Conservation (phyloP, 1,140 invertebrate genomes). For the Drosophila prosaltans region DNA sequence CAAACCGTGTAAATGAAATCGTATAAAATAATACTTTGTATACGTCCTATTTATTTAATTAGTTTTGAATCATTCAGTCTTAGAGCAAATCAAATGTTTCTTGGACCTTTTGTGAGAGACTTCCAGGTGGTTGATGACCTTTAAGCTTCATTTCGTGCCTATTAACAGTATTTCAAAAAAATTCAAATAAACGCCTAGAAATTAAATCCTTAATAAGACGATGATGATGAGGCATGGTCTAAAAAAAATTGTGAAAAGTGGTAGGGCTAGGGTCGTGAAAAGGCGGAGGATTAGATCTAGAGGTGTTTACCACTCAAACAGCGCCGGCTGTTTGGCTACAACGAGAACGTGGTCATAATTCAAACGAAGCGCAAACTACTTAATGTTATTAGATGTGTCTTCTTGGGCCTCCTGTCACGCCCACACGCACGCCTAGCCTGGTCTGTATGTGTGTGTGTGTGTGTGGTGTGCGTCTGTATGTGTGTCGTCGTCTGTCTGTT, state of each 20-base stretch:
- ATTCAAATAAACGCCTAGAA: conserved; percentile 56
- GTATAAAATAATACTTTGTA: too few relatives aligned
- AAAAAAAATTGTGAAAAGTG: background rate
- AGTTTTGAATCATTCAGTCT: too few relatives aligned
- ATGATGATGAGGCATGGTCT: background rate
- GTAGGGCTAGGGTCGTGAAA: background rate
- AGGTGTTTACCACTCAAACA: conserved; percentile 31
- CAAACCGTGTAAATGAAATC: too few relatives aligned
- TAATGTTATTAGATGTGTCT: conserved; percentile 79
- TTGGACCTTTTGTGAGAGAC: background rate
- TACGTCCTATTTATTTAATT: too few relatives aligned
- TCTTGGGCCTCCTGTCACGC: conserved; percentile 48
- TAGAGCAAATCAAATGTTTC: too few relatives aligned
- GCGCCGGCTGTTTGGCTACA: conserved; percentile 54
- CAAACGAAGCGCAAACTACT: conserved; percentile 78
- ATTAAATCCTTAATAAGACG: conserved; percentile 33
- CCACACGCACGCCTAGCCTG: conserved; percentile 29
- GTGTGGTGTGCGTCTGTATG: background rate
- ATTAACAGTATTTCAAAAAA: conserved; percentile 66
- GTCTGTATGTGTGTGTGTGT: conserved; percentile 7
- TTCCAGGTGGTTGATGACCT: conserved; percentile 38
- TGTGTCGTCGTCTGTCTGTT: conserved; percentile 22
- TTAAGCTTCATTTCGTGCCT: conserved; percentile 55
- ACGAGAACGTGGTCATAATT: conserved; percentile 73
- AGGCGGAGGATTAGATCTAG: background rate